Base-by-base conservation (phyloP, 2,113 vertebrate species). In the Albula goreensis region DNA sequence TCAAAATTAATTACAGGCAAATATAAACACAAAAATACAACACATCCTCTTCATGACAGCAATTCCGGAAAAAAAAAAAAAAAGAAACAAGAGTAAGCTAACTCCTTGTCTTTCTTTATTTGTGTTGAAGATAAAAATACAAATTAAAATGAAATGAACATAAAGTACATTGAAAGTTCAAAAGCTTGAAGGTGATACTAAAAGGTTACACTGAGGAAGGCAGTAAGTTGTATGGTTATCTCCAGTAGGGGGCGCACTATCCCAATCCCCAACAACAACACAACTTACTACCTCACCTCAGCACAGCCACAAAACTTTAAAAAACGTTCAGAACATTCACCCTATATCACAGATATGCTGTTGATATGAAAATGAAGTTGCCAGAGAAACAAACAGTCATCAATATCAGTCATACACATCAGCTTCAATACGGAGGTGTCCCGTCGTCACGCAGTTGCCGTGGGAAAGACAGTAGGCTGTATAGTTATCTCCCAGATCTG, bases 401-500 rank as follows among this genome's bases (percentile, higher is more conserved):
- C 74, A 77, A 17, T 77, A n/a, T 25, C 9, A 57, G 41, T 50
- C 9, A 5, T 25, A 19, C 49, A 9, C 50, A 25, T 15, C 60
- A 19, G 60, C 60, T 66, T 4, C 19, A 7, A 15, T 5, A 52
- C 10, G 41, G 66, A 79, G 53, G 9, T 3, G 78, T 17, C n/a
- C 85, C 74, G 70, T 85, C 79, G 89, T 83, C 53, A 57, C 3
- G 66, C 74, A 88, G 95, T 89, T 80, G 92, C 95, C 93, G 96
- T 96, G 94, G 94, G 97, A 97, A 98, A 98, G 97, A 97, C 97
- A 98, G 97, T 97, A 97, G 97, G 95, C 95, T 98, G 97, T 97
- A 98, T 97, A 98, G 97, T 98, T 97, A 98, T 97, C 97, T 97
- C 97, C 97, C 93, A 97, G 96, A 98, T 97, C 97, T 97, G 96